Percentiles rank a stretch among this genome's conserved stretches.
These are phyloP conservation scores for Creontiades dilutus DNA, from an alignment of 2,888 invertebrate species.

Conservation along the genomic window DNA sequence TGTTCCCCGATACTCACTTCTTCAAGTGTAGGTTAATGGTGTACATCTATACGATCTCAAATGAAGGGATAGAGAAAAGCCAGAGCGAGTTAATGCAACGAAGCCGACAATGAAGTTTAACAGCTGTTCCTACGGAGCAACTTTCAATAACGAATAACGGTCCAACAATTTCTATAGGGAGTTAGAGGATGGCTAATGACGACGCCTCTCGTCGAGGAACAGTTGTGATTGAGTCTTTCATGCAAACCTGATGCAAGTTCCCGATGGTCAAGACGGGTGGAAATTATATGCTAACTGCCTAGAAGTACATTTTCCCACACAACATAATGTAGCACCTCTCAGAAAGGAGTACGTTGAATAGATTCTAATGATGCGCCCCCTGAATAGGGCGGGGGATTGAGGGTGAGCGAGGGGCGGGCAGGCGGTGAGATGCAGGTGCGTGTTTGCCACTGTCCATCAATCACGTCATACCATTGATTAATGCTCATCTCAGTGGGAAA, in stretches of 20 bases:
- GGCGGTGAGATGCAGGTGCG: conserved; percentile 56
- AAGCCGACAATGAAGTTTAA: too few relatives aligned
- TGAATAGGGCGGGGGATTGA: not conserved
- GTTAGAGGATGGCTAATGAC: not conserved
- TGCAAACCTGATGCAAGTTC: not conserved
- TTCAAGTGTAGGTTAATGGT: too few relatives aligned
- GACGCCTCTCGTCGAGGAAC: not conserved
- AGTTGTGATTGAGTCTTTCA: not conserved
- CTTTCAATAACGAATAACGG: not conserved
- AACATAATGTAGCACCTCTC: not conserved
- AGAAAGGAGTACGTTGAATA: conserved; percentile 48
- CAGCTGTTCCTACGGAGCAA: not conserved
- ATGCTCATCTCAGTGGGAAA: conserved; percentile 70
- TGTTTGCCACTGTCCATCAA: conserved; percentile 62
- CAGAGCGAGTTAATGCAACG: too few relatives aligned
- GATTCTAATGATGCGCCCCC: conserved; percentile 57
- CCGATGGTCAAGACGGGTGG: not conserved
- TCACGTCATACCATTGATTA: conserved; percentile 62
- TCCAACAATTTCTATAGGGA: not conserved
- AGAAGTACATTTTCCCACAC: conserved; percentile 28
- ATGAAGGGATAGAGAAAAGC: too few relatives aligned
- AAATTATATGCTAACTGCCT: not conserved
- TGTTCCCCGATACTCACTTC: too few relatives aligned
- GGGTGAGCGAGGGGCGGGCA: not conserved
- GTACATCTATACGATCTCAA: too few relatives aligned